Percentiles rank a stretch among this genome's conserved stretches.
These are phyloP conservation scores for Brachypterus glaber DNA, from an alignment of 2,888 invertebrate genomes.

Conservation along the genomic window DNA sequence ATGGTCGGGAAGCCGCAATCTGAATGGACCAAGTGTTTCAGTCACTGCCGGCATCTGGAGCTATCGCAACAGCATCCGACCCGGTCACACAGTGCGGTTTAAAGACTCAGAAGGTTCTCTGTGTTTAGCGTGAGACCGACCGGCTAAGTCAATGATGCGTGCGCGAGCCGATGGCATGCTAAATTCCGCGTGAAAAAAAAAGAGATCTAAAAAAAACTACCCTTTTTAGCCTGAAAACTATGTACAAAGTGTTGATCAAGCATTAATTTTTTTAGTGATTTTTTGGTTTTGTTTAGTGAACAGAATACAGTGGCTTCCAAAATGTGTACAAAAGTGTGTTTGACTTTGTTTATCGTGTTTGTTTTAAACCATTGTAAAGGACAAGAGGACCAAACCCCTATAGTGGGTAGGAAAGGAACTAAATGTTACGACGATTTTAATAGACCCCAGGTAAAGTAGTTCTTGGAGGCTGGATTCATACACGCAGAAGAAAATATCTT, in stretches of 20 bases:
- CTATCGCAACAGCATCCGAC: conserved; percentile 22
- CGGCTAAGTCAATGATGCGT: conserved; percentile 23
- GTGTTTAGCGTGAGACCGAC: conserved; percentile 18
- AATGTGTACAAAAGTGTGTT: conserved; percentile 14
- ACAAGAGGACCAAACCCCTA: conserved; percentile 15
- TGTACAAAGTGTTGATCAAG: too few relatives aligned
- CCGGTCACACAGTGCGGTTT: conserved; percentile 15
- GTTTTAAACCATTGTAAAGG: conserved; percentile 13
- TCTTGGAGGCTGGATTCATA: too few relatives aligned
- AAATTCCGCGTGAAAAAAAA: conserved; percentile 4
- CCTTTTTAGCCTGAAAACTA: too few relatives aligned
- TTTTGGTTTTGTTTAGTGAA: too few relatives aligned
- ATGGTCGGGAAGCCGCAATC: too few relatives aligned
- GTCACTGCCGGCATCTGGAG: conserved; percentile 29
- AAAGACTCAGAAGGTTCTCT: neutral
- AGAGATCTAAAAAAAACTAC: too few relatives aligned
- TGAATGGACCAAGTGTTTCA: conserved; percentile 17
- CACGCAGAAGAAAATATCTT: conserved; percentile 2
- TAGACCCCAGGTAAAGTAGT: conserved; percentile 43
- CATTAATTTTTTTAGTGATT: too few relatives aligned
- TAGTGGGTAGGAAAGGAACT: conserved; percentile 32
- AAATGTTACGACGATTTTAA: conserved; percentile 48
- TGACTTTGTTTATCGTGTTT: conserved; percentile 17
- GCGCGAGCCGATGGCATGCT: conserved; percentile 16
- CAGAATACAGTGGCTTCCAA: too few relatives aligned